Percentiles rank a stretch among this genome's conserved stretches.
phyloP scores from a whole-genome alignment of 2,888 invertebrate genomes.

The Cremastobaeus sp. region DNA sequence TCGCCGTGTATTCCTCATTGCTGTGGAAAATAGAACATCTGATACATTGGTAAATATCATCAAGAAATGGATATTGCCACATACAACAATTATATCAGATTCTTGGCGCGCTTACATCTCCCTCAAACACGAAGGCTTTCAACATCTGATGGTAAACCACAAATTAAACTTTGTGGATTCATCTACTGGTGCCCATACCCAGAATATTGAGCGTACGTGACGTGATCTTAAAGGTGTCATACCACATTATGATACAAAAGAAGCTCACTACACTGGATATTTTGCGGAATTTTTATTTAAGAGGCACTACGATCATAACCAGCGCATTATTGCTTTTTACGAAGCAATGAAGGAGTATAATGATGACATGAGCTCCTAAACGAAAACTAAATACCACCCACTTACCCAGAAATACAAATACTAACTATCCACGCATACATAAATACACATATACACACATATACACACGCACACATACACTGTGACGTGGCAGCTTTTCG shows the following conservation, averaged over 20 bases:
- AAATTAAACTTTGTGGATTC: slow-evolving; percentile 1
- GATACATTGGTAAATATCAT: not conserved
- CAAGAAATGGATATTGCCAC: not conserved
- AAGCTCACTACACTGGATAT: slow-evolving; percentile 3
- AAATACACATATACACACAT: no score
- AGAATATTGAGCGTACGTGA: slow-evolving; percentile 12
- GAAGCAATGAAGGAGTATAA: no score
- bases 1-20: not conserved
- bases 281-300: slow-evolving; percentile 16
- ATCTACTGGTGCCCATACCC: slow-evolving; percentile 7
- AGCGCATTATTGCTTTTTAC: slow-evolving; percentile 2
- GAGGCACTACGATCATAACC: not conserved
- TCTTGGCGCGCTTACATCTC: not conserved
- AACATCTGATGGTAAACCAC: not conserved
- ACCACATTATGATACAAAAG: not conserved
- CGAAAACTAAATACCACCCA: no score
- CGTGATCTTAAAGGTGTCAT: slow-evolving; percentile 2
- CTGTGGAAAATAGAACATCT: not conserved
- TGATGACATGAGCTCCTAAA: no score
- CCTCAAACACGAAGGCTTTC: not conserved
- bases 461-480: no score
- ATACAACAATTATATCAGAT: not conserved
- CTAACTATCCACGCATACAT: no score
- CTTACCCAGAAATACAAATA: no score
- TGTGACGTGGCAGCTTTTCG: no score